phyloP scores from a whole-genome alignment of 2,888 invertebrate genomes.

The Neuroscelio doddi region DNA sequence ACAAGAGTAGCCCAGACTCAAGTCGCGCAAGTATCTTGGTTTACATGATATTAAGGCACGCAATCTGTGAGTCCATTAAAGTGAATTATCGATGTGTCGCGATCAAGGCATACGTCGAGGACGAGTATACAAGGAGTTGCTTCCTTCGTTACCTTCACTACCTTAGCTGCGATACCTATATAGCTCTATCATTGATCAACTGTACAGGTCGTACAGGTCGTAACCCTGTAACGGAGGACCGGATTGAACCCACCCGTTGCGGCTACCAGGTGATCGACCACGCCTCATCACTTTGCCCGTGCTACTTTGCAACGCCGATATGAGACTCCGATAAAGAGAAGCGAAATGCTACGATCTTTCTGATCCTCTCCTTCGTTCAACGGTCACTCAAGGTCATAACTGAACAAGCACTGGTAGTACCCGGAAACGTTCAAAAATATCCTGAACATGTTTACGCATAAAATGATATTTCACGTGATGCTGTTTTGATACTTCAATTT shows the following conservation, averaged over 20 bases:
- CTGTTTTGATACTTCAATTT: background rate
- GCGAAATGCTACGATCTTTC: constrained; percentile 21
- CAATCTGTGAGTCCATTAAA: constrained; percentile 48
- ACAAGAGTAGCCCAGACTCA: constrained; percentile 42
- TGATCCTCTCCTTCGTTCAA: constrained; percentile 30
- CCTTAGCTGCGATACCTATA: constrained; percentile 53
- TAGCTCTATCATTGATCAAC: constrained; percentile 59
- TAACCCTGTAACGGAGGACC: constrained; percentile 58
- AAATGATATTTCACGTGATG: background rate
- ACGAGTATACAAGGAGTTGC: constrained; percentile 39
- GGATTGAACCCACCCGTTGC: constrained; percentile 55
- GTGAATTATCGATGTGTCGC: constrained; percentile 50
- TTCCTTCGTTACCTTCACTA: constrained; percentile 45
- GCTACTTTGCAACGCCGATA: constrained; percentile 53
- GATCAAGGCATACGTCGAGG: constrained; percentile 27
- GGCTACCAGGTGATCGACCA: constrained; percentile 69
- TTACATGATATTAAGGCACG: constrained; percentile 46
- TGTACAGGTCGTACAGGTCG: constrained; percentile 55
- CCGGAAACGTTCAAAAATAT: constrained; percentile 26
- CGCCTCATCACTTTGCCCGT: constrained; percentile 68
- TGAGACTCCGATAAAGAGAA: constrained; percentile 46
- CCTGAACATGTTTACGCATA: constrained; percentile 33
- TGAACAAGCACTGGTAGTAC: constrained; percentile 36
- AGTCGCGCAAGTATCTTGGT: constrained; percentile 22
- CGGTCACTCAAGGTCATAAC: constrained; percentile 56